Conservation (phyloP, 1,140 invertebrate genomes). For the Plutomurus gul region DNA sequence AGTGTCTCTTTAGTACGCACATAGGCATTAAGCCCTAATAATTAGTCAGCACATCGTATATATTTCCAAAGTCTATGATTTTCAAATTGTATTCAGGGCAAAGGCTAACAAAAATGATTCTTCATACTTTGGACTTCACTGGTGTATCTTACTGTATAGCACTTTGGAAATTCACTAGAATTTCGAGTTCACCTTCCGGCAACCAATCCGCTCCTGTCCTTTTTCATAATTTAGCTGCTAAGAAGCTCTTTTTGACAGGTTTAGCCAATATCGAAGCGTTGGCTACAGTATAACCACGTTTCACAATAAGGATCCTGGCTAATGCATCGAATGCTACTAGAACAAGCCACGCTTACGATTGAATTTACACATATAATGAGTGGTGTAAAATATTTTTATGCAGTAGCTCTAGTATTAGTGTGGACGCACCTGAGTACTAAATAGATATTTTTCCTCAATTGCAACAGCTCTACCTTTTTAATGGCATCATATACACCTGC, state of each 20-base stretch:
- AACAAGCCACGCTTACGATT: too few relatives aligned
- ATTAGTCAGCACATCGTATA: conserved; percentile 18
- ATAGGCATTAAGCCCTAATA: conserved; percentile 3
- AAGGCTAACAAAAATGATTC: background rate
- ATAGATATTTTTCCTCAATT: too few relatives aligned
- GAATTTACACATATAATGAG: too few relatives aligned
- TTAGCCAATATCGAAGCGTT: background rate
- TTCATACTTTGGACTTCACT: background rate
- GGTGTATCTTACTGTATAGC: background rate
- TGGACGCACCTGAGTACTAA: too few relatives aligned
- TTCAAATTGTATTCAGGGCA: conserved; percentile 20
- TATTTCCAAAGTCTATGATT: conserved; percentile 7
- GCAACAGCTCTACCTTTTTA: too few relatives aligned
- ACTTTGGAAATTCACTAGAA: background rate
- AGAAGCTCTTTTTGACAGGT: background rate
- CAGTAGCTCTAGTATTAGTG: too few relatives aligned
- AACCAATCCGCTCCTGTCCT: background rate
- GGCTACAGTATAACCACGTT: background rate
- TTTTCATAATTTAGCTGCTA: conserved; percentile 6
- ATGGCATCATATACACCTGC: too few relatives aligned
- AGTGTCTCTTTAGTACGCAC: conserved; percentile 1
- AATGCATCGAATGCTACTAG: background rate
- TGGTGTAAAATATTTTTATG: too few relatives aligned
- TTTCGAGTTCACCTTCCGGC: conserved; percentile 21
- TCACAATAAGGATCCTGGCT: background rate